Percentiles rank a stretch among this genome's conserved stretches.
These are phyloP conservation scores for Ctenodactylus gundi DNA, from an alignment of 2,113 vertebrate species.

Conservation along the genomic window DNA sequence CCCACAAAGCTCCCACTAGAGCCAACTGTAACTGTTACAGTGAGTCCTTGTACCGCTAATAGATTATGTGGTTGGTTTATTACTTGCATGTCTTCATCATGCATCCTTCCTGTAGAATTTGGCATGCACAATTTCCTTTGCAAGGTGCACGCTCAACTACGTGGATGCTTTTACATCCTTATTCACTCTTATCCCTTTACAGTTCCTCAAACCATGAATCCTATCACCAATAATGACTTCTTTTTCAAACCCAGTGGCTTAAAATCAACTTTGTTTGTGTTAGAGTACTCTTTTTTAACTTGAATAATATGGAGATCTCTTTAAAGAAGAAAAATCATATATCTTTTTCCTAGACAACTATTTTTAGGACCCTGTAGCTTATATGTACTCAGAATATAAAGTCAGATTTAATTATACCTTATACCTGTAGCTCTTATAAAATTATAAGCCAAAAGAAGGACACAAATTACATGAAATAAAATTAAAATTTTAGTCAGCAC, in stretches of 20 bases:
- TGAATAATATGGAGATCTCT: neutral
- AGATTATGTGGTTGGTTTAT: neutral
- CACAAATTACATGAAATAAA: neutral
- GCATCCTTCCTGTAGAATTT: neutral
- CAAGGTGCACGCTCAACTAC: neutral
- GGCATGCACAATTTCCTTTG: neutral
- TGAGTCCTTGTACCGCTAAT: neutral
- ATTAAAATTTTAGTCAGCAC: neutral
- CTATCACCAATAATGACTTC: neutral
- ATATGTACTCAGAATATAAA: neutral
- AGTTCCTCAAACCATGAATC: neutral
- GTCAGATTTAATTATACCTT: neutral
- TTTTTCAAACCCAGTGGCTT: neutral
- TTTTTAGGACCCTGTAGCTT: neutral
- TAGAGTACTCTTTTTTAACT: neutral
- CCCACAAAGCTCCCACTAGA: slow-evolving; percentile 22
- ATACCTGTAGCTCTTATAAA: neutral
- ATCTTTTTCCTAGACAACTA: neutral
- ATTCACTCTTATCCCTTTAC: neutral
- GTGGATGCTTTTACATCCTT: neutral
- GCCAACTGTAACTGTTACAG: neutral
- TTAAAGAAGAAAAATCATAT: neutral
- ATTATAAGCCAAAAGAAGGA: neutral
- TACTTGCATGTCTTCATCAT: neutral
- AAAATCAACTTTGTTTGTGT: neutral